Evolutionary conservation across 2,113 vertebrate species (phyloP).

Genomic region (Corythaeola cristata): DNA sequence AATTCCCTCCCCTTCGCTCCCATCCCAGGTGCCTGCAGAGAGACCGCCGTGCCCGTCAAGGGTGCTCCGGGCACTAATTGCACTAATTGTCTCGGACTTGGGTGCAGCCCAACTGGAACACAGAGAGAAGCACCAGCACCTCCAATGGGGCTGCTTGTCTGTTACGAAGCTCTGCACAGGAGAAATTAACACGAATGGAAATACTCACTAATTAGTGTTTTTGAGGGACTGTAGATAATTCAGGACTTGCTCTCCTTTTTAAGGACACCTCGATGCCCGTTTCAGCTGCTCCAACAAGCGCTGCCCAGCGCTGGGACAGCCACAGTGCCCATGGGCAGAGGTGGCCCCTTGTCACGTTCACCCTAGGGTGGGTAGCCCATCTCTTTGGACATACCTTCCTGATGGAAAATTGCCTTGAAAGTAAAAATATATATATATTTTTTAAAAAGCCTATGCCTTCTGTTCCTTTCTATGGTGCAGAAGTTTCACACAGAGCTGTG

Average conservation of each 20-base stretch:
- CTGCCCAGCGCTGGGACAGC: too few species aligned
- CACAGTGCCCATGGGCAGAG: too few species aligned
- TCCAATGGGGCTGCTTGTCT: not conserved
- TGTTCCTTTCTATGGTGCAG: not conserved
- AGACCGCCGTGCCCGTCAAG: not conserved
- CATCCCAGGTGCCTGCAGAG: not conserved
- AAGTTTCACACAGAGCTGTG: not conserved
- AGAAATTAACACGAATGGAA: fast-evolving
- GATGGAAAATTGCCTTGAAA: not conserved
- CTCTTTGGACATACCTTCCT: fast-evolving
- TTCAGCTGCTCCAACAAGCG: not conserved
- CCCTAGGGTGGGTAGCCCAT: not conserved
- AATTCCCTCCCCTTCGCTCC: not conserved
- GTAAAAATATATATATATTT: not conserved
- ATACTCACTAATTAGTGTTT: fast-evolving
- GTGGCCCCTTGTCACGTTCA: not conserved
- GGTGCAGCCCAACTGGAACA: not conserved
- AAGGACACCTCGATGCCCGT: fast-evolving
- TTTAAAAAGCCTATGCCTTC: not conserved
- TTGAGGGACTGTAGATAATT: fast-evolving
- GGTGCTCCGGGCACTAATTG: not conserved
- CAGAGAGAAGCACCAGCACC: not conserved
- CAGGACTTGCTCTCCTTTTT: not conserved
- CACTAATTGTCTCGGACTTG: not conserved
- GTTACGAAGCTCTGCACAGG: not conserved